Percentiles rank a stretch among this genome's conserved stretches.
phyloP scores from a whole-genome alignment of 2,888 invertebrate genomes.

The Drosophila robusta region DNA sequence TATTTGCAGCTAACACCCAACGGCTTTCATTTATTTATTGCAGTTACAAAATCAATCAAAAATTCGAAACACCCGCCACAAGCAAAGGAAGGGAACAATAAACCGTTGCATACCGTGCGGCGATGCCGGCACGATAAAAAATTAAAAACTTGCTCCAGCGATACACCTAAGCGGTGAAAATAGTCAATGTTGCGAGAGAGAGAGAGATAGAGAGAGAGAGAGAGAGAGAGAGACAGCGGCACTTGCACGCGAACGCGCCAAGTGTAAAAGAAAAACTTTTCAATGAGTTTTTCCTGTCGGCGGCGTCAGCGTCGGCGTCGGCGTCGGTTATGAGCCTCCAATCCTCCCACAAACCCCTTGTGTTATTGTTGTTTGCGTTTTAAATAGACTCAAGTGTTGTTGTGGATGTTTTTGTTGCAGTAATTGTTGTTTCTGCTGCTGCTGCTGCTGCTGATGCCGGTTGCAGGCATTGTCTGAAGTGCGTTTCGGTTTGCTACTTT shows the following conservation, averaged over 20 bases:
- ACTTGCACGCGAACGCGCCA: constrained; percentile 65
- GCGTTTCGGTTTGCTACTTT: constrained; percentile 74
- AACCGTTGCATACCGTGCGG: constrained; percentile 42
- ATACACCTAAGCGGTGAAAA: constrained; percentile 55
- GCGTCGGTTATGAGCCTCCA: constrained; percentile 73
- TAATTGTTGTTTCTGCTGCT: constrained; percentile 34
- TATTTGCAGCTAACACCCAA: neutral
- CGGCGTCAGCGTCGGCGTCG: constrained; percentile 41
- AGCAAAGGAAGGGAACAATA: constrained; percentile 9
- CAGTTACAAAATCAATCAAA: constrained; percentile 9
- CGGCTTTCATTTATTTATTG: neutral
- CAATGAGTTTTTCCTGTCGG: constrained; percentile 82
- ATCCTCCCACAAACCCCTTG: constrained; percentile 40
- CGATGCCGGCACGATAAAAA: constrained; percentile 64
- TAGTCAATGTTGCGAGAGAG: constrained; percentile 14
- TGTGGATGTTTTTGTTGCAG: constrained; percentile 44
- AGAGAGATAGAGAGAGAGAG: neutral
- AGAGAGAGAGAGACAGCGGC: constrained; percentile 13
- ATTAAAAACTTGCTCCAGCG: constrained; percentile 82
- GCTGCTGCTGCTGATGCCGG: constrained; percentile 48
- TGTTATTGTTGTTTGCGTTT: constrained; percentile 80
- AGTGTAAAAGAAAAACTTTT: constrained; percentile 82
- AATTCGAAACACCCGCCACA: constrained; percentile 5
- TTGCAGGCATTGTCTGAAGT: constrained; percentile 80
- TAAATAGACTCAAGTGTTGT: constrained; percentile 80